Percentiles rank a stretch among this genome's conserved stretches.
These are phyloP conservation scores for Trachemys scripta DNA, from an alignment of 2,113 vertebrate genomes.

Conservation along the genomic window DNA sequence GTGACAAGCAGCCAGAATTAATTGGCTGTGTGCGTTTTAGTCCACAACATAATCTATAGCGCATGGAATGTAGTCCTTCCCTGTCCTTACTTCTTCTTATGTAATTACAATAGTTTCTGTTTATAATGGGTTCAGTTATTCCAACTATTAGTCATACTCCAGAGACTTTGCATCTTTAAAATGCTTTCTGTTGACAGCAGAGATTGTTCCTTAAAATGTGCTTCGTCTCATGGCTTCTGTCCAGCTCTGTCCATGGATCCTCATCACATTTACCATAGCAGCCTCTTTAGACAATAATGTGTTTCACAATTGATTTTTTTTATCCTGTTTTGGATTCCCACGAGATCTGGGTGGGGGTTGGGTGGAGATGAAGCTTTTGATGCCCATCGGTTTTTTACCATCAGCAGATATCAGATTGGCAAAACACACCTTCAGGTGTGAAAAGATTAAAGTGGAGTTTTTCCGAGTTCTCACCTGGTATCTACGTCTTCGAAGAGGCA, in stretches of 20 bases:
- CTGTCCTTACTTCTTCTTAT: neutral
- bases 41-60: neutral
- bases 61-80: neutral
- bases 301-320: neutral
- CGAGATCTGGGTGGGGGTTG: neutral
- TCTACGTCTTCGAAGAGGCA: neutral
- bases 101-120: neutral
- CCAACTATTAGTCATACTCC: neutral
- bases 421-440: neutral
- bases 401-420: neutral
- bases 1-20: neutral
- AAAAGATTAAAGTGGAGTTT: neutral
- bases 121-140: neutral
- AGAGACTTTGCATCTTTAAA: neutral
- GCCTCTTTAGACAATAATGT: neutral
- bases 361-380: neutral
- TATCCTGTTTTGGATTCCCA: neutral
- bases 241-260: constrained; percentile 4
- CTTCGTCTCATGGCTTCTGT: neutral
- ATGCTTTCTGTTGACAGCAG: constrained; percentile 6
- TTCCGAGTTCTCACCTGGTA: neutral
- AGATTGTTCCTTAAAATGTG: neutral
- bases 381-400: neutral
- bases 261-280: neutral
- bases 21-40: neutral